Evolutionary conservation across 2,797 vertebrate genomes (phyloP), one percentile per base, ranked within the genome.

Genomic region (Oreortyx pictus): DNA sequence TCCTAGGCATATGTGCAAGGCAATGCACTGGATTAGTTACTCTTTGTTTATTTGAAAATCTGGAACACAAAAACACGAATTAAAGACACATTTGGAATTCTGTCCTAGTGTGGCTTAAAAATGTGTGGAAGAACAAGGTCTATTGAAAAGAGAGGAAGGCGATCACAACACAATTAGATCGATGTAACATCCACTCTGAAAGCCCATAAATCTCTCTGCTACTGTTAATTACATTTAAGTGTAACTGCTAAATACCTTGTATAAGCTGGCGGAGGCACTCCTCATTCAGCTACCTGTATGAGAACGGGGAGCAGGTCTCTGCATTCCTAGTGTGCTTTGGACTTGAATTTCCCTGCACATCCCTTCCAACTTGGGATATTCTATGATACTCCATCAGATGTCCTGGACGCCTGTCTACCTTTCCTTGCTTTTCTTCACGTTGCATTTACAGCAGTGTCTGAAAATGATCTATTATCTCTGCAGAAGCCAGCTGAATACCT

Each of bases 401-500:
- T 67, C 57, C 79, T 91, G 56, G 68, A 79, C 57, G 29, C 14
- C 27, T 39, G 29, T 66, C 20, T 73, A 9, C 31, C 31, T 82
- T 92, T 60, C 11, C 23, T 60, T 77, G 41, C 60, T 19, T 56
- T 37, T 90, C 35, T 70, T 94, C 87, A 79, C 22, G 1, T 60
- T 86, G 64, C 59, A 27, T 91, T 87, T 91, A 77, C 79, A 92
- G 60, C 59, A 83, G 74, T 74, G 39, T 31, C 76, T 93, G 92
- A 78, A 93, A 93, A 93, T 16, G 16, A 50, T 77, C 62, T 25
- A 6, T 50, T 89, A 43, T 89, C 59, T 83, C 70, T 83, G 82
- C 89, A 92, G 85, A 93, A 81, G 20, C 76, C 74, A 91, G 73
- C 70, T 83, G 66, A 93, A 57, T 27, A 72, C 87, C 68, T 83